phyloP scores from a whole-genome alignment of 2,888 invertebrate genomes.

The Cantharis nigra region DNA sequence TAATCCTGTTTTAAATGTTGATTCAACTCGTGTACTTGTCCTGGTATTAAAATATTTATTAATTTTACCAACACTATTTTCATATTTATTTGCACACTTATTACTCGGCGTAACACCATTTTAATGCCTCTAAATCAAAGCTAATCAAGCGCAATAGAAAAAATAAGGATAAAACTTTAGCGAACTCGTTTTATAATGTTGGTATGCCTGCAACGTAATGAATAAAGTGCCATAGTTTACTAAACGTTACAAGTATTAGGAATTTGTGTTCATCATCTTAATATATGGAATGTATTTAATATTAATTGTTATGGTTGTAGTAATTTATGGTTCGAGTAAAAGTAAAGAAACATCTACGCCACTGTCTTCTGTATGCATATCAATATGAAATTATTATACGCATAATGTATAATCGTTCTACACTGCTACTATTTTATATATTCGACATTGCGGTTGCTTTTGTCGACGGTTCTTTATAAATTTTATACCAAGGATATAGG shows the following conservation, averaged over 20 bases:
- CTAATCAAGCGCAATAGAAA: conserved; percentile 15
- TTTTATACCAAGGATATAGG: conserved; percentile 44
- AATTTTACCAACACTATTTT: conserved; percentile 39
- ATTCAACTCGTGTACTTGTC: conserved; percentile 41
- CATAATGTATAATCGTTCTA: conserved; percentile 50
- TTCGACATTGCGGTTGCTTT: conserved; percentile 52
- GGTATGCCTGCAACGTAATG: background rate
- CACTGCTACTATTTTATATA: conserved; percentile 50
- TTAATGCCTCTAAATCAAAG: conserved; percentile 17
- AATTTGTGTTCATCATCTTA: background rate
- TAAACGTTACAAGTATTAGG: background rate
- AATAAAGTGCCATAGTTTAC: background rate
- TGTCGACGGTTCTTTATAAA: conserved; percentile 51
- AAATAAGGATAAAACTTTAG: background rate
- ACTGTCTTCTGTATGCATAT: conserved; percentile 49
- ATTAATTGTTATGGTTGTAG: conserved; percentile 39
- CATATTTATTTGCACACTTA: conserved; percentile 38
- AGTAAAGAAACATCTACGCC: conserved; percentile 46
- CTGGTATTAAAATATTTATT: conserved; percentile 36
- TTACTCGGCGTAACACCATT: conserved; percentile 24
- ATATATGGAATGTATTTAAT: conserved; percentile 31
- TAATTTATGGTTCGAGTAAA: conserved; percentile 34
- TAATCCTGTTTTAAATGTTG: conserved; percentile 36
- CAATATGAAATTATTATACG: conserved; percentile 53
- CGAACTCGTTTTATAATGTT: background rate